Percentiles rank a stretch among this genome's conserved stretches.
Conservation (phyloP, 2,797 vertebrate genomes). For the Gila robusta region DNA sequence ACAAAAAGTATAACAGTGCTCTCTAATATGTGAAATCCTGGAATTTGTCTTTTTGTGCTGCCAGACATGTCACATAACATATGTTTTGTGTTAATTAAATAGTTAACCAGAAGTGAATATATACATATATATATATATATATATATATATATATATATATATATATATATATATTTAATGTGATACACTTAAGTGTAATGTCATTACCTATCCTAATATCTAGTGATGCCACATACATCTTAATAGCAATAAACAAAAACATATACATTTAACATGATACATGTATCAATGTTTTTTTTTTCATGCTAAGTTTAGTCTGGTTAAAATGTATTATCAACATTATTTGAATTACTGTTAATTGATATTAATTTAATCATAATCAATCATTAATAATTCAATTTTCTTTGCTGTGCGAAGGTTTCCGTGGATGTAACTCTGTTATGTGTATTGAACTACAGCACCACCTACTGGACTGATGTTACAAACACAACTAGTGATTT, state of each 20-base stretch:
- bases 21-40: neutral
- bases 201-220: neutral
- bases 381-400: neutral
- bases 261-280: neutral
- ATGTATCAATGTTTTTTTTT: neutral
- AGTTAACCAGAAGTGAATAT: neutral
- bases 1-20: neutral
- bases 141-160: neutral
- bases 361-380: neutral
- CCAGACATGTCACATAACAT: neutral
- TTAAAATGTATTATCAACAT: neutral
- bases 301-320: neutral
- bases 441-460: neutral
- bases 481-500: neutral
- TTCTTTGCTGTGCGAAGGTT: neutral
- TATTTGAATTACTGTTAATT: neutral
- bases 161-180: neutral
- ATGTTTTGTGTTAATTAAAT: neutral
- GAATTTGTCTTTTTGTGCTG: neutral
- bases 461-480: constrained; percentile 12
- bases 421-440: neutral
- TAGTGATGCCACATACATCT: neutral
- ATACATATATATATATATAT: neutral
- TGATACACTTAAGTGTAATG: neutral
- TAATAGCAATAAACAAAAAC: neutral